phyloP scores from a whole-genome alignment of 1,140 invertebrate genomes.

The Andricus grossulariae region DNA sequence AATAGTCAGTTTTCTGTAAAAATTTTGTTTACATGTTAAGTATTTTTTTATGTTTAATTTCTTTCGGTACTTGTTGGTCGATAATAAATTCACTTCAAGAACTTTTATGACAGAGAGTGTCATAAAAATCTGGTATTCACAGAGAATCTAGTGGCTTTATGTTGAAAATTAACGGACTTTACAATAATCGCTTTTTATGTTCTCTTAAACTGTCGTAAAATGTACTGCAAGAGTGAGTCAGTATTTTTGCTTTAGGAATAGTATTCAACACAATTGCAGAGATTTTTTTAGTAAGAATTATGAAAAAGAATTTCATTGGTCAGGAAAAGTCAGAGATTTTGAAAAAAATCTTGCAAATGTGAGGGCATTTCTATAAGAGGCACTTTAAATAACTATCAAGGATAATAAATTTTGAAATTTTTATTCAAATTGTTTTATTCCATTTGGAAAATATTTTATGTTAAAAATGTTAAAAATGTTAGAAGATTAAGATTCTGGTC shows the following conservation, averaged over 20 bases:
- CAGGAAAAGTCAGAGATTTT: not conserved
- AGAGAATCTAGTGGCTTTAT: conserved; percentile 12
- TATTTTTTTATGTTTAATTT: too few species aligned
- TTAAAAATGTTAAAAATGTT: too few species aligned
- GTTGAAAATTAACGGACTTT: conserved; percentile 14
- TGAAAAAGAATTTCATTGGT: not conserved
- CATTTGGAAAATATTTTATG: too few species aligned
- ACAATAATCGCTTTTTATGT: conserved; percentile 27
- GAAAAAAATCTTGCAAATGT: too few species aligned
- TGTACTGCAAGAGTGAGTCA: conserved; percentile 8
- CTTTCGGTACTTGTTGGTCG: too few species aligned
- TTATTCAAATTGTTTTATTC: too few species aligned
- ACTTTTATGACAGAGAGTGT: conserved; percentile 19
- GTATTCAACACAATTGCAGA: not conserved
- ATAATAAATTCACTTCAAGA: not conserved
- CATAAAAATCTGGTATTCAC: not conserved
- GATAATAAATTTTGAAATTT: too few species aligned
- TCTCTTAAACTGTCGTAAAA: conserved; percentile 27
- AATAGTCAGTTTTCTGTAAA: too few species aligned
- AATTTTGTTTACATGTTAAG: too few species aligned
- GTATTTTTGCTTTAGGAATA: not conserved
- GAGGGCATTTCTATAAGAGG: too few species aligned
- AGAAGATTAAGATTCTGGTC: too few species aligned
- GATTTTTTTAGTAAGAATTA: not conserved
- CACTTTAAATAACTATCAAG: too few species aligned